Percentiles rank a stretch among this genome's conserved stretches.
Conservation (phyloP, 2,797 vertebrate species). For the Heteromormyrus szaboi region DNA sequence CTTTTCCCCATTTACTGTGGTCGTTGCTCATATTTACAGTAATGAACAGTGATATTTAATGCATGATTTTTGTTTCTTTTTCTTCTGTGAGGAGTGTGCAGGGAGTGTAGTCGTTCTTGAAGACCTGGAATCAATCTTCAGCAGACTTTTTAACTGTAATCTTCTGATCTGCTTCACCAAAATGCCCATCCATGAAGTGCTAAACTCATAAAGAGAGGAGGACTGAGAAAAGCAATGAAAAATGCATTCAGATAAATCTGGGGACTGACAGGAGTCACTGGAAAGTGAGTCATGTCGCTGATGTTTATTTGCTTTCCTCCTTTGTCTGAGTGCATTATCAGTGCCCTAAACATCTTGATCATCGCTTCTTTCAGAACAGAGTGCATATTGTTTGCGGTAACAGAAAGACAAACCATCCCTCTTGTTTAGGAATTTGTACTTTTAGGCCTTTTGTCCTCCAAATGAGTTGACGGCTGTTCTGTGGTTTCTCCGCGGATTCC, state of each 20-base stretch:
- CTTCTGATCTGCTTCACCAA: neutral
- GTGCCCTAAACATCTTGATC: slow-evolving; percentile 8
- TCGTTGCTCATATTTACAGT: neutral
- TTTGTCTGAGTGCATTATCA: slow-evolving; percentile 4
- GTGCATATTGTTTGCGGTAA: neutral
- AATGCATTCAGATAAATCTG: neutral
- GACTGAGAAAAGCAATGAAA: neutral
- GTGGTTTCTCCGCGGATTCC: slow-evolving; percentile 6
- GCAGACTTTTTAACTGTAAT: neutral
- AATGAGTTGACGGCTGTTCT: neutral
- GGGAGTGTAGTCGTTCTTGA: neutral
- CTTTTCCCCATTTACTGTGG: neutral
- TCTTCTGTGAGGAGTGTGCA: neutral
- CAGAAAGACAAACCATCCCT: neutral
- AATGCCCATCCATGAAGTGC: neutral
- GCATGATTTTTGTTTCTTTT: neutral
- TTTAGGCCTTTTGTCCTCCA: neutral
- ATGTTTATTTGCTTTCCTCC: neutral
- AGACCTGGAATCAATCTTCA: neutral
- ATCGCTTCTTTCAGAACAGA: neutral
- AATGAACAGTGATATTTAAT: neutral
- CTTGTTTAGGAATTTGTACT: neutral
- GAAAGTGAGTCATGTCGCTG: neutral
- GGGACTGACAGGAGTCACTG: neutral
- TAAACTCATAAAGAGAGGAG: neutral